Evolutionary conservation across 1,140 invertebrate genomes (phyloP), one percentile per base, ranked within the genome.

Genomic region (Lordiphosa clarofinis): DNA sequence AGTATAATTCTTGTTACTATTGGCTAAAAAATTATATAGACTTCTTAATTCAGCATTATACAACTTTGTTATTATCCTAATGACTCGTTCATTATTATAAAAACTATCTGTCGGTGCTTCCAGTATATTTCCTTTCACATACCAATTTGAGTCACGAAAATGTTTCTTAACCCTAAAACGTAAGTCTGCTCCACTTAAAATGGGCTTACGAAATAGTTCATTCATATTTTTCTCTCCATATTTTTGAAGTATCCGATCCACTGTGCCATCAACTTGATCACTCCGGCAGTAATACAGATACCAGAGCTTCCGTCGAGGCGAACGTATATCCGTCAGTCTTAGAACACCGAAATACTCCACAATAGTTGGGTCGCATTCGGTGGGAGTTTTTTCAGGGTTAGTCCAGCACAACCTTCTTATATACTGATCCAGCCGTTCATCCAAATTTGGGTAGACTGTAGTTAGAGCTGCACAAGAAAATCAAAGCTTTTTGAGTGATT

Each of bases 191-290:
- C 78, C 78, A 9, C 60, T 58, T 4, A 43, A 78, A 1, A 76
- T 43, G 0, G 73, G 73, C 28, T 84, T 76, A 3, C 78, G 54
- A 13, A 70, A 84, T 19, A 84, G 54, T 28, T 84, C 78, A 24
- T 55, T 73, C 57, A 84, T 58, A 36, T 82, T 84, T 33, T 54
- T 76, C 31, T 84, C 56, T 1, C 78, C 78, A 57, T 78, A 84
- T 56, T 73, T 84, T 7, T 49, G 56, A 3, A 57, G 69, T 24
- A 79, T 62, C 1, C 52, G 54, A 8, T 76, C 65, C 13, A 82
- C 35, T 12, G 63, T 70, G 21, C 49, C 28, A 11, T 66, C 60
- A 5, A 82, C 31, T 3, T 73, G 50, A 1, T 70, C 35, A 4
- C 49, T 13, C 2, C 40, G 38, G 1, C 68, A 46, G 10, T 82